Evolutionary conservation across 2,113 vertebrate species (phyloP).

Genomic region (Colaptes auratus): DNA sequence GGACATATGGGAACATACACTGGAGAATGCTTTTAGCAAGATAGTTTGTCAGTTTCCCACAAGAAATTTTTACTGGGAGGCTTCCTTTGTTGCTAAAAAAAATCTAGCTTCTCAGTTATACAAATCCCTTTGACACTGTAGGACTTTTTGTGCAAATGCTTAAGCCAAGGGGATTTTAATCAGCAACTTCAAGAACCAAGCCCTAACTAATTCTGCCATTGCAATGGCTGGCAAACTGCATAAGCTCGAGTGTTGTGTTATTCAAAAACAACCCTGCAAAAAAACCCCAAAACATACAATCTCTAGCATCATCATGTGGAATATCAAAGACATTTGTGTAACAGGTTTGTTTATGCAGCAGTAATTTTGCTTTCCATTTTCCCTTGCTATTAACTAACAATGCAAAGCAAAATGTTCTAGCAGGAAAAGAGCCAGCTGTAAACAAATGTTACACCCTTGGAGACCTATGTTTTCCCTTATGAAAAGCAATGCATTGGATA

Average conservation of each 20-base stretch:
- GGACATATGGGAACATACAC: slow-evolving; percentile 20
- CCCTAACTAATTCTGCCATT: slow-evolving; percentile 25
- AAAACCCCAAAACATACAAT: neutral
- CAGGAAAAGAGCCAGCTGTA: slow-evolving; percentile 12
- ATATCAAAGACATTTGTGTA: neutral
- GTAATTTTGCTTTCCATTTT: slow-evolving; percentile 26
- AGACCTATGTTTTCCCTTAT: neutral
- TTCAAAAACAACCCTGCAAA: neutral
- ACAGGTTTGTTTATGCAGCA: slow-evolving; percentile 41
- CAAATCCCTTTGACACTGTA: neutral
- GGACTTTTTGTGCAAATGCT: neutral
- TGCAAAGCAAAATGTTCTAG: slow-evolving; percentile 10
- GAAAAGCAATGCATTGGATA: neutral
- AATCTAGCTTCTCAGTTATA: neutral
- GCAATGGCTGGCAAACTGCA: neutral
- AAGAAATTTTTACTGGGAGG: slow-evolving; percentile 28
- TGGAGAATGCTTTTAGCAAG: slow-evolving; percentile 22
- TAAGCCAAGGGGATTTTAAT: slow-evolving; percentile 38
- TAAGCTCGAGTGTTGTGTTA: neutral
- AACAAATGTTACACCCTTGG: slow-evolving; percentile 8
- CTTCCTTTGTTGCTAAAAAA: neutral
- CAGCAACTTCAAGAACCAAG: neutral
- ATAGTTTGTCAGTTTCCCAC: neutral
- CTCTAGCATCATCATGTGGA: neutral
- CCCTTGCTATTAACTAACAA: slow-evolving; percentile 39